These are phyloP conservation scores for Diprion similis DNA, from an alignment of 1,140 invertebrate genomes.

Conservation along the genomic window DNA sequence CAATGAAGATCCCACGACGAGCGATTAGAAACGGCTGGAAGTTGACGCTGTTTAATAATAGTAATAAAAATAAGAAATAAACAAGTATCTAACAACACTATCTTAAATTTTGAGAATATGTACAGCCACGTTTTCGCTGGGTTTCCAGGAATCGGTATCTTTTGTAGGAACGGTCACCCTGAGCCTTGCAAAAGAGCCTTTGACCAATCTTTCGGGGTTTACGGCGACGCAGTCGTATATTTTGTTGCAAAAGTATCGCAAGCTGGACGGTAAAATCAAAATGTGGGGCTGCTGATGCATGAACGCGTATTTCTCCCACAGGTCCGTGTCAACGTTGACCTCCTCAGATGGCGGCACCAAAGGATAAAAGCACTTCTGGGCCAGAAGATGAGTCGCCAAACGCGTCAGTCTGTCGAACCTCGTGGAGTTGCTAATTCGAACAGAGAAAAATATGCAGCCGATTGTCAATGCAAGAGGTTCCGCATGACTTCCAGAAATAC, in stretches of 20 bases:
- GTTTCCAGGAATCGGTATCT: background rate
- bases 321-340: constrained; percentile 72
- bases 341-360: constrained; percentile 76
- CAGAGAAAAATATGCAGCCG: constrained; percentile 25
- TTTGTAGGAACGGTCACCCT: constrained; percentile 37
- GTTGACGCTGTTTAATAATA: no score
- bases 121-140: background rate
- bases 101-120: background rate
- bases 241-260: constrained; percentile 83
- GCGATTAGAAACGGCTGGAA: no score
- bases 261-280: constrained; percentile 83
- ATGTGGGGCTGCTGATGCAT: constrained; percentile 80
- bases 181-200: constrained; percentile 70
- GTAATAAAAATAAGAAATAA: no score
- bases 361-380: constrained; percentile 84
- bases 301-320: constrained; percentile 72
- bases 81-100: no score
- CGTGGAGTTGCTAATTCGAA: constrained; percentile 40
- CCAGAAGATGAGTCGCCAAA: constrained; percentile 75
- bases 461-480: background rate
- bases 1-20: no score
- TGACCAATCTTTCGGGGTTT: constrained; percentile 83
- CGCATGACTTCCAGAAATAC: constrained; percentile 38
- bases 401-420: constrained; percentile 72
- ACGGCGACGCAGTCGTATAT: constrained; percentile 79